Evolutionary conservation across 2,113 vertebrate genomes (phyloP).

Genomic region (Tragulus kanchil): DNA sequence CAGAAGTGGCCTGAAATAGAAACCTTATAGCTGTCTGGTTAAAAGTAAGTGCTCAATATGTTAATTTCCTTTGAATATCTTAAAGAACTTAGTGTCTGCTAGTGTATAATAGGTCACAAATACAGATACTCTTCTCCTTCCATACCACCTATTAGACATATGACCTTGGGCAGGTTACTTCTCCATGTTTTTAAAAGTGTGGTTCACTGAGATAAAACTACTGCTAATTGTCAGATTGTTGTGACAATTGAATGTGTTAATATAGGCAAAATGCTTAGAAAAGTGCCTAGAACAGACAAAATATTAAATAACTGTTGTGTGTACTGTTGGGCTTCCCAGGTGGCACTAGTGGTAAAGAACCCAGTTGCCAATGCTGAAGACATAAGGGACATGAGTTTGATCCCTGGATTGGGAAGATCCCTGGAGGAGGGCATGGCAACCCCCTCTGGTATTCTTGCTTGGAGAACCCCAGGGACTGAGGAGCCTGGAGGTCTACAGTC

Average conservation of each 20-base stretch:
- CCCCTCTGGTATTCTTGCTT: no score
- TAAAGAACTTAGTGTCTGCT: neutral
- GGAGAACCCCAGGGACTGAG: no score
- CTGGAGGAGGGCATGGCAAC: no score
- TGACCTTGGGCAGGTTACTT: neutral
- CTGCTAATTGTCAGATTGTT: neutral
- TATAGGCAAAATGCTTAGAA: neutral
- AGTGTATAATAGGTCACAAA: neutral
- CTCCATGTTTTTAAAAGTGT: conserved; percentile 1
- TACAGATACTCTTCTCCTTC: neutral
- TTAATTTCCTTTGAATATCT: neutral
- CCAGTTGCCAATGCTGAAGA: no score
- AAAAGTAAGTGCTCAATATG: neutral
- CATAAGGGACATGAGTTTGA: no score
- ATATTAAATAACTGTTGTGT: neutral
- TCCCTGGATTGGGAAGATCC: no score
- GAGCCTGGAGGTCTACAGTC: no score
- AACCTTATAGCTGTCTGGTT: neutral
- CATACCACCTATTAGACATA: neutral
- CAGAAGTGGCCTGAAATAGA: neutral
- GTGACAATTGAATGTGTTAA: neutral
- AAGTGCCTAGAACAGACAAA: neutral
- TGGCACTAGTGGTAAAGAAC: no score
- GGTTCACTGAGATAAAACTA: neutral
- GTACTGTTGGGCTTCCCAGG: no score